Conservation (phyloP, 2,888 invertebrate species). For the Zhengitettix transpicula region DNA sequence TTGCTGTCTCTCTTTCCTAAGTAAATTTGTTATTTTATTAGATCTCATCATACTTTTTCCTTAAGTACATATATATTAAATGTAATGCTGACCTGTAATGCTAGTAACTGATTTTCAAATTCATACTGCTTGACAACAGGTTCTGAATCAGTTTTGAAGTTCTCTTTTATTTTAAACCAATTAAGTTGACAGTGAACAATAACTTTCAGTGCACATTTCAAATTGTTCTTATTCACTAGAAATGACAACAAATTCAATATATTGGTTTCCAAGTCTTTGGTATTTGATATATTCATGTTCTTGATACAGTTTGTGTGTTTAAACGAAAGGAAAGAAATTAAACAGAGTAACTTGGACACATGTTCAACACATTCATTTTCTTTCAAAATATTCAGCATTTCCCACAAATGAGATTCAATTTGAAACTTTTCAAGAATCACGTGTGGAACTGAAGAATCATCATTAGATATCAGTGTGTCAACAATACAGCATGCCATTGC, state of each 20-base stretch:
- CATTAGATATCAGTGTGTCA: conserved; percentile 17
- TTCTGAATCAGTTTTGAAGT: background rate
- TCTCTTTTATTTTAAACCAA: conserved; percentile 4
- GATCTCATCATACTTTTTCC: too few relatives aligned
- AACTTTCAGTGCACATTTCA: conserved; percentile 3
- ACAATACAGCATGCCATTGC: conserved; percentile 32
- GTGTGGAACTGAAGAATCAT: background rate
- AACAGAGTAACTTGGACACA: conserved; percentile 4
- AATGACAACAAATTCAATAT: conserved; percentile 6
- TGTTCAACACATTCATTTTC: background rate
- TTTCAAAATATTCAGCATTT: conserved; percentile 1
- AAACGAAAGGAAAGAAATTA: conserved; percentile 6
- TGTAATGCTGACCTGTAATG: conserved; percentile 5
- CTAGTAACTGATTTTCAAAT: conserved; percentile 9
- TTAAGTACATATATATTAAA: too few relatives aligned
- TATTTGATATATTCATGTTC: background rate
- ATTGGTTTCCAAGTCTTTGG: conserved; percentile 6
- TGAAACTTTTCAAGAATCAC: conserved; percentile 3
- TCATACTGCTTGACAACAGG: conserved; percentile 1
- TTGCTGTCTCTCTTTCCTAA: too few relatives aligned
- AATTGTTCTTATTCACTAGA: conserved; percentile 4
- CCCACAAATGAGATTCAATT: conserved; percentile 4
- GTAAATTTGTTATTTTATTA: too few relatives aligned
- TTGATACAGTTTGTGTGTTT: background rate
- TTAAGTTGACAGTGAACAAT: conserved; percentile 6